phyloP scores from a whole-genome alignment of 2,797 vertebrate genomes.

The Todus mexicanus region DNA sequence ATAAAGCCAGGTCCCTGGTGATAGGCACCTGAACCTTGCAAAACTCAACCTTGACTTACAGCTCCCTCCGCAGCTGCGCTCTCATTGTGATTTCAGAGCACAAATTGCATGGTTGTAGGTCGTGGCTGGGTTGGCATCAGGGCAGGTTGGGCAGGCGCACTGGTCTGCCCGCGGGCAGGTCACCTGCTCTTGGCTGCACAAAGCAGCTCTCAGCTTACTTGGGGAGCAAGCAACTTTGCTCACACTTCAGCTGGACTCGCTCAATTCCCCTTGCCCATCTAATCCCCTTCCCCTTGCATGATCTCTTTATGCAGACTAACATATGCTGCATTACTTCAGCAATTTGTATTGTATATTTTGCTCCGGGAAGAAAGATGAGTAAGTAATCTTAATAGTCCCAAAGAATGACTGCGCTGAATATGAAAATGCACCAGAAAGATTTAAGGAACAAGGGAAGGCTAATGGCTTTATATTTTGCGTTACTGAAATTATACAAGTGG shows the following conservation, averaged over 20 bases:
- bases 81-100: not conserved
- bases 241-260: not conserved
- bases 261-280: not conserved
- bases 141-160: not conserved
- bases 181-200: rapidly evolving
- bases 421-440: not conserved
- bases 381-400: not conserved
- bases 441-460: conserved; percentile 12
- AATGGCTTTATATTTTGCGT: conserved; percentile 30
- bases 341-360: not conserved
- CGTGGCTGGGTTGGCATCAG: rapidly evolving
- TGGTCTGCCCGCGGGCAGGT: rapidly evolving
- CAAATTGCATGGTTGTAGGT: rapidly evolving
- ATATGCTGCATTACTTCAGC: not conserved
- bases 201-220: not conserved
- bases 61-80: not conserved
- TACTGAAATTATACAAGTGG: not conserved
- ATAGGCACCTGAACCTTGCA: not conserved
- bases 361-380: not conserved
- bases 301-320: not conserved
- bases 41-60: not conserved
- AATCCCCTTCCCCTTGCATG: not conserved
- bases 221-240: not conserved
- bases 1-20: not conserved
- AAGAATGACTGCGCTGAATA: not conserved